phyloP scores from a whole-genome alignment of 2,888 invertebrate species.

The Rhogogaster chlorosoma region DNA sequence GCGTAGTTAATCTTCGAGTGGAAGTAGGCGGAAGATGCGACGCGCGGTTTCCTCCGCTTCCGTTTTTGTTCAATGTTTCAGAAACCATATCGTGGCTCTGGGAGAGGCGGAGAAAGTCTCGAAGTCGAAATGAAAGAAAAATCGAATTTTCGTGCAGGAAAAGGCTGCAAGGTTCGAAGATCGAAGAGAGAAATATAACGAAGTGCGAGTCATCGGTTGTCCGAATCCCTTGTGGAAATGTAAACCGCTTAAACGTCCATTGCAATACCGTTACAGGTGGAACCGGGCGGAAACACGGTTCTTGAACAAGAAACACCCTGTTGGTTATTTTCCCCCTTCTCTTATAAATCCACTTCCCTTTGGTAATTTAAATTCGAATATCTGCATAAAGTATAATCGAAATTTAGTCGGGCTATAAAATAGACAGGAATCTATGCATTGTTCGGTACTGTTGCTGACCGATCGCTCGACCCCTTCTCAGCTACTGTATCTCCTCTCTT shows the following conservation, averaged over 20 bases:
- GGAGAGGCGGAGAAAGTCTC: not conserved
- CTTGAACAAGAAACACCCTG: constrained; percentile 68
- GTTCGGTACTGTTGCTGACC: not conserved
- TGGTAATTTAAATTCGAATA: constrained; percentile 29
- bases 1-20: not conserved
- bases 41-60: not conserved
- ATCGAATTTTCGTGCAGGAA: not conserved
- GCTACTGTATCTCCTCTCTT: not conserved
- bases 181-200: not conserved
- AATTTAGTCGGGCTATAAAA: not conserved
- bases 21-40: not conserved
- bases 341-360: not conserved
- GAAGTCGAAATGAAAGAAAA: not conserved
- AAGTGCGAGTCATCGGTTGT: constrained; percentile 21
- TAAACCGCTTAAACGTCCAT: constrained; percentile 60
- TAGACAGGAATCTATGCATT: not conserved
- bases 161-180: too few relatives aligned
- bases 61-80: not conserved
- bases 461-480: not conserved
- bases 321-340: not conserved
- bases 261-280: constrained; percentile 72
- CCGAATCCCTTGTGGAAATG: constrained; percentile 38
- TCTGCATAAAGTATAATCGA: constrained; percentile 20
- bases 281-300: constrained; percentile 72
- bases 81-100: not conserved